phyloP scores from a whole-genome alignment of 2,888 invertebrate genomes.

The Lithosia quadra region DNA sequence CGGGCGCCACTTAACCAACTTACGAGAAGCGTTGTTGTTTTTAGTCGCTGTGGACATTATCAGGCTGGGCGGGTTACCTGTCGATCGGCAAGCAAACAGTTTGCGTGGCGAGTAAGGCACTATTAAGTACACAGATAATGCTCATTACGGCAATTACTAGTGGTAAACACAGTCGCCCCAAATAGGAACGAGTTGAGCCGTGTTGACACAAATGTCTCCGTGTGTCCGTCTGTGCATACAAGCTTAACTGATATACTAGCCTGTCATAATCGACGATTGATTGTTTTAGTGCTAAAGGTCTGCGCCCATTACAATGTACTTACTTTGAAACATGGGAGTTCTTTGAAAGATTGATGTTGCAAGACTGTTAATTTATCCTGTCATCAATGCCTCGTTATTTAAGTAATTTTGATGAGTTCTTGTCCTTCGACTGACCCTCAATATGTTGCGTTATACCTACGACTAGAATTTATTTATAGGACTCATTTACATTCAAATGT shows the following conservation, averaged over 20 bases:
- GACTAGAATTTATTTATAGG: background rate
- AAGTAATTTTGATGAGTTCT: slow-evolving; percentile 3
- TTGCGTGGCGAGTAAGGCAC: slow-evolving; percentile 63
- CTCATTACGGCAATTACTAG: slow-evolving; percentile 82
- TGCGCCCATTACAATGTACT: slow-evolving; percentile 24
- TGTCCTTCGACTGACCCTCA: slow-evolving; percentile 8
- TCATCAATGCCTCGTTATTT: background rate
- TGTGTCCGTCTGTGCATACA: slow-evolving; percentile 36
- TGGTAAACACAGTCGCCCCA: slow-evolving; percentile 78
- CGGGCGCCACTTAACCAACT: slow-evolving; percentile 49
- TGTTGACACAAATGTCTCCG: slow-evolving; percentile 58
- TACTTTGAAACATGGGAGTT: slow-evolving; percentile 10
- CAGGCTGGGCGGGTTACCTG: slow-evolving; percentile 67
- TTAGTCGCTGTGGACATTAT: slow-evolving; percentile 52
- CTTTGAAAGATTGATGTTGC: slow-evolving; percentile 7
- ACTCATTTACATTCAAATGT: background rate
- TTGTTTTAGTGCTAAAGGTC: slow-evolving; percentile 36
- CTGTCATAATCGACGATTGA: slow-evolving; percentile 44
- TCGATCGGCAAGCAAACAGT: slow-evolving; percentile 72
- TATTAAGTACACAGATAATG: slow-evolving; percentile 77
- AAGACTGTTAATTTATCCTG: background rate
- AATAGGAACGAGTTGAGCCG: slow-evolving; percentile 54
- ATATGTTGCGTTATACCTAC: background rate
- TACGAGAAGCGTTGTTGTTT: slow-evolving; percentile 39
- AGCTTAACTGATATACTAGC: slow-evolving; percentile 31